phyloP scores from a whole-genome alignment of 2,797 vertebrate species.

The Falco cherrug region DNA sequence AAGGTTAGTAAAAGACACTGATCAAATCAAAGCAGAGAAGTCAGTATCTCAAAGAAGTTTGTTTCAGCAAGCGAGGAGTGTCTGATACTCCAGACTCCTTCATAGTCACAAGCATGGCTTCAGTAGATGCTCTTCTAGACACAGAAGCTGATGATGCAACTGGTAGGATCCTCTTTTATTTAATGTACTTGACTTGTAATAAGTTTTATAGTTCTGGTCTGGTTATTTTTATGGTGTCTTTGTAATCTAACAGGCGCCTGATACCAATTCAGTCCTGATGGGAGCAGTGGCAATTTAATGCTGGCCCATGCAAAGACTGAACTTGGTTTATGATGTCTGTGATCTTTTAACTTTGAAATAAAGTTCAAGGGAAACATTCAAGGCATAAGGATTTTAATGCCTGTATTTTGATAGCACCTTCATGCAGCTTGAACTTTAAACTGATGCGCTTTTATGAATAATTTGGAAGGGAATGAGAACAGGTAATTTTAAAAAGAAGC shows the following conservation, averaged over 20 bases:
- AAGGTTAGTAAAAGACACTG: conserved; percentile 64
- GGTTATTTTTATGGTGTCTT: conserved; percentile 9
- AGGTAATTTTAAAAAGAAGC: background rate
- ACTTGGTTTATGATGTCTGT: conserved; percentile 49
- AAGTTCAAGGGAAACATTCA: conserved; percentile 56
- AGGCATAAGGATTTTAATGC: conserved; percentile 69
- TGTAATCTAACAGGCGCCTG: conserved; percentile 1
- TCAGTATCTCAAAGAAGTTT: conserved; percentile 67
- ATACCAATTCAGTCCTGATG: conserved; percentile 49
- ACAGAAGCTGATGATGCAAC: conserved; percentile 70
- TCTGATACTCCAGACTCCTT: conserved; percentile 68
- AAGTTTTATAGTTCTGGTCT: conserved; percentile 53
- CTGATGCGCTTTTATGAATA: background rate
- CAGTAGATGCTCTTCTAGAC: conserved; percentile 75
- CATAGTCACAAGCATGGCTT: conserved; percentile 72
- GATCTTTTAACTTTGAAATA: conserved; percentile 32
- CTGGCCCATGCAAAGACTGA: conserved; percentile 34
- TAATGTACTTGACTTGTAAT: conserved; percentile 65
- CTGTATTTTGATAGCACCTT: background rate
- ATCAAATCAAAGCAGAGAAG: conserved; percentile 64
- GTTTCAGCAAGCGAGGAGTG: conserved; percentile 61
- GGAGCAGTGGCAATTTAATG: background rate
- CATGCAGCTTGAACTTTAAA: background rate
- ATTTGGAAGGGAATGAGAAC: background rate
- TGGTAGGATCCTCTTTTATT: conserved; percentile 74